Evolutionary conservation across 1,140 invertebrate genomes (phyloP), one percentile per base, ranked within the genome.

Genomic region (Cydia strobilella): DNA sequence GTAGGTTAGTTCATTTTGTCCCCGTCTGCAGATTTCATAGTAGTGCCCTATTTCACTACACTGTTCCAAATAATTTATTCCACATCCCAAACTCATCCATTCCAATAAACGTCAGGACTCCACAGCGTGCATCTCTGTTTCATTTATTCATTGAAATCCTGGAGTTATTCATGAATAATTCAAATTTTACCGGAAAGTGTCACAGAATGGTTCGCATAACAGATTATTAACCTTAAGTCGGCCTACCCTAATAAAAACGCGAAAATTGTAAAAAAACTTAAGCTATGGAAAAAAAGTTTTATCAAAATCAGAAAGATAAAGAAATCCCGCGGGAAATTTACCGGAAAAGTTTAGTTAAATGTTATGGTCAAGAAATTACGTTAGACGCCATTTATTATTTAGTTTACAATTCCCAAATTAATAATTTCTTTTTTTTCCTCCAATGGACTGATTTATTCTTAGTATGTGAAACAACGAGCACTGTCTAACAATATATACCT

Each of bases 101-200:
- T 69, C 65, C 65, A 69, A 69, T 69, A 69, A 69, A 69, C 31
- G 65, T 69, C 65, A 69, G 65, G 15, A 39, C 15, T n/a, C 10
- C 35, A 69, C 65, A 42, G 25, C 65, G 65, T 69, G 65, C 65
- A 69, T 39, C 65, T 69, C 31, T 66, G 63, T 66, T 66, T 66
- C 31, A 69, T 39, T 69, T 39, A 69, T 39, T 39, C 31, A 69
- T 39, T 35, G 35, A 35, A 69, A 69, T 69, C 31, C 31, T 35
- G 65, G 65, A 35, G 15, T 69, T 69, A 69, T 69, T 69, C 31
- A 69, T 69, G 65, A 69, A 69, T 69, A 35, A 69, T 69, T 69
- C 65, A 69, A 42, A 69, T 18, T 69, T 63, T 13, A 35, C 27
- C 35, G 15, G 35, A 35, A 69, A 69, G 15, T 69, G 65, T 69